Percentiles rank a stretch among this genome's conserved stretches.
Evolutionary conservation across 2,888 invertebrate species (phyloP).

Genomic region (Lasioglossum vierecki): DNA sequence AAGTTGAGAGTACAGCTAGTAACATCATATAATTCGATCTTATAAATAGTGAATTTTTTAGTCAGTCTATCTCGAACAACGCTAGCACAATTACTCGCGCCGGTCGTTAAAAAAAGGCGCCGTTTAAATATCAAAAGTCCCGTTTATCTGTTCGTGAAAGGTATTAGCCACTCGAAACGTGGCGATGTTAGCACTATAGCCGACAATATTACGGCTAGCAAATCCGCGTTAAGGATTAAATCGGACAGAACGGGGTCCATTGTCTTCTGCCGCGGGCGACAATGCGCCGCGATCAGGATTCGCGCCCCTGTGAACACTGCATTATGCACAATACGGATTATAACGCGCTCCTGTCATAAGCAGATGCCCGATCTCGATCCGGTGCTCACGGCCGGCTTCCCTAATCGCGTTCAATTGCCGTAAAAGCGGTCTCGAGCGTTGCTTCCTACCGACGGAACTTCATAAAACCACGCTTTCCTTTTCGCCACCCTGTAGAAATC

Average conservation of each 20-base stretch:
- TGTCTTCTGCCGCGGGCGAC: slow-evolving; percentile 61
- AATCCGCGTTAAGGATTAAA: slow-evolving; percentile 56
- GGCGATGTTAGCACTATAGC: slow-evolving; percentile 9
- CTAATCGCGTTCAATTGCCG: slow-evolving; percentile 82
- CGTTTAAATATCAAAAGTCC: background rate
- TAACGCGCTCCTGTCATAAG: slow-evolving; percentile 81
- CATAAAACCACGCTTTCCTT: slow-evolving; percentile 17
- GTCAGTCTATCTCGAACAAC: background rate
- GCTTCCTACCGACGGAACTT: slow-evolving; percentile 33
- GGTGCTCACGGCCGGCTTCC: slow-evolving; percentile 68
- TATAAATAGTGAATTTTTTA: background rate
- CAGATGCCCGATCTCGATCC: slow-evolving; percentile 81
- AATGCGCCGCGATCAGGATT: slow-evolving; percentile 53
- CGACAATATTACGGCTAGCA: slow-evolving; percentile 16
- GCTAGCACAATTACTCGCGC: background rate
- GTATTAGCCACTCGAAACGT: slow-evolving; percentile 9
- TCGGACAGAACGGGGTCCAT: slow-evolving; percentile 44
- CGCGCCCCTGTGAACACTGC: slow-evolving; percentile 57
- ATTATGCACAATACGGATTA: slow-evolving; percentile 73
- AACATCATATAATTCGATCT: background rate
- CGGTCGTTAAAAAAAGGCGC: background rate
- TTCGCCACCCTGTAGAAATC: slow-evolving; percentile 2
- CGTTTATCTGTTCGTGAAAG: background rate
- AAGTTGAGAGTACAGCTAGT: too few relatives aligned
- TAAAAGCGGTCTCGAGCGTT: slow-evolving; percentile 76